Percentiles rank a stretch among this genome's conserved stretches.
phyloP scores from a whole-genome alignment of 1,140 invertebrate genomes.

The Onthophagus taurus region DNA sequence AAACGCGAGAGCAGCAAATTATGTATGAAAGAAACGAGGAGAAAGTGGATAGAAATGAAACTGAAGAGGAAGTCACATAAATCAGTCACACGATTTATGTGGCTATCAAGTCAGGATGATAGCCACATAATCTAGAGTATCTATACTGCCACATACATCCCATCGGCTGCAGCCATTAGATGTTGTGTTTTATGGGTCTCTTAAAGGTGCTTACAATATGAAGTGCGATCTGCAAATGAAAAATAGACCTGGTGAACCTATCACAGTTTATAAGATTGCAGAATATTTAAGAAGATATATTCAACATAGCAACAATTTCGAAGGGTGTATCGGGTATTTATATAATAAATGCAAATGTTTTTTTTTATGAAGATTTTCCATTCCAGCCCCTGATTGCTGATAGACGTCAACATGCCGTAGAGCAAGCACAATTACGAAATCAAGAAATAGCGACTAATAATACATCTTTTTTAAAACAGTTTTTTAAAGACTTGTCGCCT shows the following conservation, averaged over 20 bases:
- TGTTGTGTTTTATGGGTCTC: not conserved
- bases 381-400: not conserved
- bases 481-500: not conserved
- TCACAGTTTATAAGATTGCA: not conserved
- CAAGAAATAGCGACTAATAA: too few relatives aligned
- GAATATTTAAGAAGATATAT: not conserved
- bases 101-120: too few relatives aligned
- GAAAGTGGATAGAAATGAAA: too few relatives aligned
- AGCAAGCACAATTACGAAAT: too few relatives aligned
- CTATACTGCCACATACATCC: too few relatives aligned
- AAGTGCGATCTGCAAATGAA: not conserved
- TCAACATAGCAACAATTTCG: not conserved
- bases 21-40: too few relatives aligned
- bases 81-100: too few relatives aligned
- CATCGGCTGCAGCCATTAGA: not conserved
- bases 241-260: not conserved
- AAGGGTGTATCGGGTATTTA: not conserved
- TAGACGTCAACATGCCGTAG: not conserved
- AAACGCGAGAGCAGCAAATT: too few relatives aligned
- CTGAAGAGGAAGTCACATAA: too few relatives aligned
- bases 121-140: too few relatives aligned
- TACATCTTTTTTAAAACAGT: too few relatives aligned
- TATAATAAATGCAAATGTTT: not conserved
- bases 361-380: not conserved
- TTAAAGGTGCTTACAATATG: not conserved